These are phyloP conservation scores for Melanotaenia parkinsoni DNA, from an alignment of 2,797 vertebrate species.

Conservation along the genomic window DNA sequence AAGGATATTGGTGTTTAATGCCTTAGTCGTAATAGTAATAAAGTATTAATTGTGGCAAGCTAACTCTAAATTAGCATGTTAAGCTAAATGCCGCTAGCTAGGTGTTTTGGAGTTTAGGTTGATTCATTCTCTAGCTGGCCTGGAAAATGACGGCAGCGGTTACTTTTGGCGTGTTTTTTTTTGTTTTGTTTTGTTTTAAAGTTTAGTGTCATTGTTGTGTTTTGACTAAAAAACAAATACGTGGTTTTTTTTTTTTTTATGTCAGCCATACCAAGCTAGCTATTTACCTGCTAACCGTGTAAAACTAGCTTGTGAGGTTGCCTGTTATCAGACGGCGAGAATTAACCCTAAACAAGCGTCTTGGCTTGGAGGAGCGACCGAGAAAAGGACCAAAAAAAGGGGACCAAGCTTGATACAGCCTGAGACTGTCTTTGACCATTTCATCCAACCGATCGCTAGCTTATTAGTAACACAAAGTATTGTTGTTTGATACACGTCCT, in stretches of 20 bases:
- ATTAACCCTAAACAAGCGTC: background rate
- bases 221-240: background rate
- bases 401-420: too few relatives aligned
- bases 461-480: background rate
- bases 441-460: too few relatives aligned
- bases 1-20: background rate
- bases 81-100: slow-evolving; percentile 47
- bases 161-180: background rate
- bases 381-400: too few relatives aligned
- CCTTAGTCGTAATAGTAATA: background rate
- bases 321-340: background rate
- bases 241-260: background rate
- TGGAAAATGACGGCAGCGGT: background rate
- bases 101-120: slow-evolving; percentile 52
- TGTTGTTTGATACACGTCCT: background rate
- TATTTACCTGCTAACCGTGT: slow-evolving; percentile 53
- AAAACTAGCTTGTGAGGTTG: slow-evolving; percentile 36
- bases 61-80: slow-evolving; percentile 61
- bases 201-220: background rate
- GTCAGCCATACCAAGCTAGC: slow-evolving; percentile 51
- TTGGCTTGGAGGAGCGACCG: background rate
- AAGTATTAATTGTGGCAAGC: slow-evolving; percentile 19
- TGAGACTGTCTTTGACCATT: background rate
- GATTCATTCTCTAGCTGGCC: slow-evolving; percentile 59
- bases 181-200: too few relatives aligned